Evolutionary conservation across 2,113 vertebrate species (phyloP), one percentile per base, ranked within the genome.

Genomic region (Antigone vipio): DNA sequence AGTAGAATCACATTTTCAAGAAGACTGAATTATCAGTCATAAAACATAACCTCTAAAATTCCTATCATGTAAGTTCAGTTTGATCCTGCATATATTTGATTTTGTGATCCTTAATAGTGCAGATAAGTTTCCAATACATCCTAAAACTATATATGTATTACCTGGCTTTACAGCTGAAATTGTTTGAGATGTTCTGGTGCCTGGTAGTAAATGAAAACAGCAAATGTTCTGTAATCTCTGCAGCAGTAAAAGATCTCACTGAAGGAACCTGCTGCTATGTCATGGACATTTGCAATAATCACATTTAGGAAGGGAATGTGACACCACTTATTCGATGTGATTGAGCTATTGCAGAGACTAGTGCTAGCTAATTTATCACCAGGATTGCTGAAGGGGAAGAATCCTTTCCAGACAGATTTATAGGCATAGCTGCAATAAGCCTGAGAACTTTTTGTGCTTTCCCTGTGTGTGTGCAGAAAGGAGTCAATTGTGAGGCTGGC

Each of bases 341-440:
- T 85, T 55, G 89, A 96, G 77, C 87, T 93, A 56, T 91, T 91
- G 87, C 87, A 77, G 75, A 83, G 67, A 34, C n/a, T 79, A 2
- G 0, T 44, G 68, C 42, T 74, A 83, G 47, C 64, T 95, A 93
- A 96, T 96, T 94, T 92, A 95, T 95, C 90, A 92, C 85, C 42
- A 67, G 55, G 34, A 94, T 22, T 53, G 75, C 85, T 94, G 88
- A 88, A 88, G 52, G 55, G 27, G 68, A 92, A 90, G 90, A 89
- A 90, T 67, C 72, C 52, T 88, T 95, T 83, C 72, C 78, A 92
- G 87, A 34, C 13, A 82, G 67, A 83, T 96, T 92, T 92, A 82
- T 68, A 88, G 52, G 78, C 78, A 42, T 59, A 79, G 67, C 44
- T 88, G 50, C 20, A 93, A 80, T 27, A 55, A 77, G 59, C 26